A percentile compares a stretch with the other conserved stretches of the same genome.
phyloP scores from a whole-genome alignment of 2,888 invertebrate genomes.

The Crematogaster levior region DNA sequence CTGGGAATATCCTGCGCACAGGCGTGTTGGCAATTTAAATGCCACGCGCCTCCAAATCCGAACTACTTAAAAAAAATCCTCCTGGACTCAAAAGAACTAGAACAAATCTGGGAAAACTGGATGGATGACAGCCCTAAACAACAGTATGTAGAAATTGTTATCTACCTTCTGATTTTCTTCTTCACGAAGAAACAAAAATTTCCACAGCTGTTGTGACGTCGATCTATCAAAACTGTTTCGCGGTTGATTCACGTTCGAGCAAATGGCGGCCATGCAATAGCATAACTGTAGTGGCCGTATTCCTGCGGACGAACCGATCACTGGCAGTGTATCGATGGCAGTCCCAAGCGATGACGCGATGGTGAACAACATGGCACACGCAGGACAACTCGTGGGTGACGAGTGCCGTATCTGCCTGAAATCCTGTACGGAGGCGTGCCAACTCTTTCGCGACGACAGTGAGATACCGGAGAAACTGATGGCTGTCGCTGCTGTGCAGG shows the following conservation, averaged over 20 bases:
- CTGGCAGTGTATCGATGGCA: slow-evolving; percentile 68
- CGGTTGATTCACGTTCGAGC: neutral
- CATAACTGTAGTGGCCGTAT: slow-evolving; percentile 13
- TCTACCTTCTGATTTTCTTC: neutral
- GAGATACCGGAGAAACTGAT: slow-evolving; percentile 78
- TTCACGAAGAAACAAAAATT: neutral
- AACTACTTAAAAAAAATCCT: too few relatives aligned
- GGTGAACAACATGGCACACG: slow-evolving; percentile 10
- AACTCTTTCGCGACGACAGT: slow-evolving; percentile 75
- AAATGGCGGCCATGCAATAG: slow-evolving; percentile 31
- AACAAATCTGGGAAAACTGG: too few relatives aligned
- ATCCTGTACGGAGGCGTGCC: slow-evolving; percentile 73
- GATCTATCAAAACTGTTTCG: slow-evolving; percentile 1
- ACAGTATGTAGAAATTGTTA: too few relatives aligned
- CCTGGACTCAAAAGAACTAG: too few relatives aligned
- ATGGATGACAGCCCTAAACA: too few relatives aligned
- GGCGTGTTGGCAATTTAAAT: too few relatives aligned
- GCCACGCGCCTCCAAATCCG: too few relatives aligned
- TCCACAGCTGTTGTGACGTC: neutral
- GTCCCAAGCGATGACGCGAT: slow-evolving; percentile 67
- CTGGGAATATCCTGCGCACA: too few relatives aligned
- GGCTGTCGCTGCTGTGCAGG: slow-evolving; percentile 82
- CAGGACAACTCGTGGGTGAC: slow-evolving; percentile 59
- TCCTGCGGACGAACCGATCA: neutral
- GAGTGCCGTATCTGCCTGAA: slow-evolving; percentile 79